phyloP scores from a whole-genome alignment of 1,140 invertebrate genomes.

The Drosophila watanabei region DNA sequence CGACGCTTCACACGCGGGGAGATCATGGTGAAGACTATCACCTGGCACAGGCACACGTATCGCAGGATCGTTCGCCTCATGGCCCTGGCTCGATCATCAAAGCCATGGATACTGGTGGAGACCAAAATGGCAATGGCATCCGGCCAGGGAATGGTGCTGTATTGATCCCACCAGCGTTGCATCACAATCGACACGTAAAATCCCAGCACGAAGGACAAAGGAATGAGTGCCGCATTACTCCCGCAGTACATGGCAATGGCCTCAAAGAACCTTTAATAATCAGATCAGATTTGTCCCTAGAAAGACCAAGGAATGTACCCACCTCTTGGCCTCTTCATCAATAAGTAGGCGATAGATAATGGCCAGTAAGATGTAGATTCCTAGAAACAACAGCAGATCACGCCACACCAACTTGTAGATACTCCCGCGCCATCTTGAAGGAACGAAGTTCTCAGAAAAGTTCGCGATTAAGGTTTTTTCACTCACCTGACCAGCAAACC shows the following conservation, averaged over 20 bases:
- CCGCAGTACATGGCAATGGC: slow-evolving; percentile 91
- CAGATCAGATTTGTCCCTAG: background rate
- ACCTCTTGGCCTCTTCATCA: slow-evolving; percentile 91
- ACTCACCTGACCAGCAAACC: slow-evolving; percentile 55
- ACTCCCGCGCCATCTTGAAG: slow-evolving; percentile 96
- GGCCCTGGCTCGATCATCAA: slow-evolving; percentile 94
- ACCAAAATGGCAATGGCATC: slow-evolving; percentile 94
- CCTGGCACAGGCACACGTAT: slow-evolving; percentile 93
- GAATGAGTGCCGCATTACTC: slow-evolving; percentile 92
- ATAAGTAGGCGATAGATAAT: slow-evolving; percentile 93
- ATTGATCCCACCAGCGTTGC: slow-evolving; percentile 97
- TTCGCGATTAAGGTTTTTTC: background rate
- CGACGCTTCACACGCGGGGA: slow-evolving; percentile 96
- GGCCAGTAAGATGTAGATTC: slow-evolving; percentile 93
- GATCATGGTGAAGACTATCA: slow-evolving; percentile 93
- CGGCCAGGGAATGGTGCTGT: slow-evolving; percentile 91
- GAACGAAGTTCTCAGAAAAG: slow-evolving; percentile 47
- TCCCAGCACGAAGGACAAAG: slow-evolving; percentile 94
- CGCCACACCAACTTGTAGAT: slow-evolving; percentile 98
- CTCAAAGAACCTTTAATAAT: slow-evolving; percentile 89
- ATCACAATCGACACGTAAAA: slow-evolving; percentile 98
- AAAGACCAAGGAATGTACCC: background rate
- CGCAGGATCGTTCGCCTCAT: slow-evolving; percentile 95
- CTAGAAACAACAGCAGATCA: slow-evolving; percentile 93
- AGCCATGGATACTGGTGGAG: slow-evolving; percentile 78